These are phyloP conservation scores for Trididemnum miniatum DNA, from an alignment of 23 tunicate species.

Conservation along the genomic window DNA sequence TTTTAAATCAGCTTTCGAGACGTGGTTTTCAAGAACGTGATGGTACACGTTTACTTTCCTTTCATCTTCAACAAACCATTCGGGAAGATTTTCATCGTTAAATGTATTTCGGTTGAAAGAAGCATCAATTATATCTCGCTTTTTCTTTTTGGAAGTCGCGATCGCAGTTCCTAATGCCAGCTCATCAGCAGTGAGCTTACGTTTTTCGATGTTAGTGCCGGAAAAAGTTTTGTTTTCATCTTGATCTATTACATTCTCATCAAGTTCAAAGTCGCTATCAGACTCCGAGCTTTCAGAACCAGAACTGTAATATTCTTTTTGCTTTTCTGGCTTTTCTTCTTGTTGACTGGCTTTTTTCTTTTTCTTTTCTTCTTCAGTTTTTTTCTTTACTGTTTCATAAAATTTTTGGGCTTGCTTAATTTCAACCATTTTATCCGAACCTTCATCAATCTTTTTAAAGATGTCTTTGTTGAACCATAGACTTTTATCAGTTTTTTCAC, in stretches of 20 bases:
- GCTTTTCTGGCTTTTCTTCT: too few species aligned
- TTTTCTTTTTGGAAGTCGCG: slow-evolving; percentile 73
- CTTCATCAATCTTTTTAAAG: slow-evolving; percentile 63
- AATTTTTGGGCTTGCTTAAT: slow-evolving; percentile 42
- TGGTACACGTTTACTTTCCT: slow-evolving; percentile 38
- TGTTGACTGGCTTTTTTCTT: not conserved
- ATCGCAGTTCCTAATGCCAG: slow-evolving; percentile 92
- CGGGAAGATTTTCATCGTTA: slow-evolving; percentile 85
- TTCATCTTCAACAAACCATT: slow-evolving; percentile 96
- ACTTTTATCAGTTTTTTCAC: slow-evolving; percentile 30
- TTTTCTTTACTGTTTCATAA: slow-evolving; percentile 26
- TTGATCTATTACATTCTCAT: slow-evolving; percentile 7
- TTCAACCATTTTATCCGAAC: slow-evolving; percentile 53
- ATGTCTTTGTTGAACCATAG: slow-evolving; percentile 73
- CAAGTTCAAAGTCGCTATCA: slow-evolving; percentile 86
- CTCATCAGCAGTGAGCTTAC: slow-evolving; percentile 64
- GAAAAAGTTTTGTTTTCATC: slow-evolving; percentile 29
- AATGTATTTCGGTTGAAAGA: slow-evolving; percentile 87
- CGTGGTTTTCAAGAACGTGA: slow-evolving; percentile 40
- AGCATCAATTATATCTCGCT: slow-evolving; percentile 81
- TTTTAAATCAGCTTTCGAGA: slow-evolving; percentile 50
- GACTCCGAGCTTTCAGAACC: slow-evolving; percentile 31
- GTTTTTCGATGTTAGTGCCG: slow-evolving; percentile 20
- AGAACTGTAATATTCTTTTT: slow-evolving; percentile 20
- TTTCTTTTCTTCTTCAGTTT: not conserved